Base-by-base conservation (phyloP, 2,888 invertebrate species). In the Galeopsomyia nigrocyanea region DNA sequence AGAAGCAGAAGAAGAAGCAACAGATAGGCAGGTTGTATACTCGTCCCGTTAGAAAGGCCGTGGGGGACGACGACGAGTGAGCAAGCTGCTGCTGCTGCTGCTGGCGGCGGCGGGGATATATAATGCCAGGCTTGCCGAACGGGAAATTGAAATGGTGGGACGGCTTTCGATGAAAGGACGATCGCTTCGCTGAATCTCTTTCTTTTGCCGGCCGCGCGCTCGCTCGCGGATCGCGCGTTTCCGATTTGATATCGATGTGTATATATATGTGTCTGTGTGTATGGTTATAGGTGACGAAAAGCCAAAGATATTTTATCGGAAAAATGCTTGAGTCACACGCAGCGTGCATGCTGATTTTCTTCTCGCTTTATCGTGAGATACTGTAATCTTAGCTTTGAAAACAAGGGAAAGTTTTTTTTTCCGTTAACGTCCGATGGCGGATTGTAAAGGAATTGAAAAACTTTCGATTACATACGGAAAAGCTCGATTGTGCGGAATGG, bases 101-200 rank as follows among this genome's bases (percentile, higher is more conserved):
- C 26, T 26, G 26, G 3, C 5, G 5, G 26, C 26, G 39, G 39
- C 39, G 10, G 21, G 26, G 16, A 56, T 5, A 49, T 58, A 16
- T 62, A 67, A 64, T 70, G 31, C 53, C 55, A 71, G 46, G 50
- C 49, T 56, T 63, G 26, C 26, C 47, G 62, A 68, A 72, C 63
- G 72, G 72, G 68, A 72, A 72, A 72, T 68, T 61, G 67, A 70
- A 70, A 70, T 55, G 49, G 39, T 9, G 61, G 21, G 53, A 21
- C 19, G 49, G 62, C 39, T 21, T 26, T 53, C 60, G 65, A 47
- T 62, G 70, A 70, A 51, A 64, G 53, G 31, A 39, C 39, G 56
- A 56, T 55, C 68, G 62, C 17, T 7, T 50, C 22, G 58, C 71
- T 71, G 58, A 65, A 70, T 55, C 55, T 21, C 55, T 21, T 21